These are phyloP conservation scores for Nothura maculosa DNA, from an alignment of 2,797 vertebrate genomes.

Conservation along the genomic window DNA sequence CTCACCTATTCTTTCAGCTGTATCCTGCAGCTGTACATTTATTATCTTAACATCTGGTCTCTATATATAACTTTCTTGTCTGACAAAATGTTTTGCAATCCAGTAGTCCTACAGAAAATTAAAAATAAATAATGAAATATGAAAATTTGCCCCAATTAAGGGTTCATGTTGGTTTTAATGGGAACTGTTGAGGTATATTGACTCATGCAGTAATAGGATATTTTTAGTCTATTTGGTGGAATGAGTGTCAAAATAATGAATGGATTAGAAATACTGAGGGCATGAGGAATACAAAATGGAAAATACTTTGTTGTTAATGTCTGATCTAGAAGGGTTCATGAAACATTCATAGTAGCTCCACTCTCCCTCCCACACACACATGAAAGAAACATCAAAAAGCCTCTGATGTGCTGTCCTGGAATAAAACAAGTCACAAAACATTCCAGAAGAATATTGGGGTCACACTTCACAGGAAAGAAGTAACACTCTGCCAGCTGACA, in stretches of 20 bases:
- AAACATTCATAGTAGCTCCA: neutral
- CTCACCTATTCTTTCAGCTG: neutral
- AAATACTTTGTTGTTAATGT: neutral
- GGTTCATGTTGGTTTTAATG: neutral
- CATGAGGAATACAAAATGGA: neutral
- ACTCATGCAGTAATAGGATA: neutral
- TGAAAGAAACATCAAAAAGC: neutral
- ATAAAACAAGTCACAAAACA: neutral
- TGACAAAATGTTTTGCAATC: neutral
- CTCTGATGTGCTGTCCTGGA: rapidly evolving
- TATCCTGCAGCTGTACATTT: rapidly evolving
- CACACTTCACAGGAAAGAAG: neutral
- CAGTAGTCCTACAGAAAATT: neutral
- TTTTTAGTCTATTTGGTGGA: neutral
- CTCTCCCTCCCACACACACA: rapidly evolving
- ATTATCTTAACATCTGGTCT: neutral
- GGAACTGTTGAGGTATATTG: neutral
- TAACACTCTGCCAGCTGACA: neutral
- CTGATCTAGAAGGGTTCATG: neutral
- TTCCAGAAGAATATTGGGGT: neutral
- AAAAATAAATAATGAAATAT: neutral
- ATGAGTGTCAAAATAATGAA: neutral
- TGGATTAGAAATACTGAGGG: neutral
- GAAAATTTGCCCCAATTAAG: neutral
- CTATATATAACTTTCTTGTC: neutral